These are phyloP conservation scores for Eledone cirrhosa DNA, from an alignment of 2,888 invertebrate genomes.

Conservation along the genomic window DNA sequence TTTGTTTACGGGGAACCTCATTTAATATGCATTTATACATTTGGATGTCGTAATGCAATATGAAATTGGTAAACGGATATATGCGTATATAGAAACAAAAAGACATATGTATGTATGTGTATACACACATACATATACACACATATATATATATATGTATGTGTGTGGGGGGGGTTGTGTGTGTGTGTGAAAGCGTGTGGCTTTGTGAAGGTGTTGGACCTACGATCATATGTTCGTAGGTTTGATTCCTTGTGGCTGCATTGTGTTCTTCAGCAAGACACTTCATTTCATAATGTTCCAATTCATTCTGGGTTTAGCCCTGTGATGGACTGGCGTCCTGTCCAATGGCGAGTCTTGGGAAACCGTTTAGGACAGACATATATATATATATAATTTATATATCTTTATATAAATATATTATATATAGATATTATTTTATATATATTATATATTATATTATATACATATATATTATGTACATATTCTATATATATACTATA, in stretches of 20 bases:
- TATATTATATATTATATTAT: too few relatives aligned
- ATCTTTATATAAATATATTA: neutral
- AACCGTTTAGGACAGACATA: too few relatives aligned
- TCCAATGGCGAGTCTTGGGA: too few relatives aligned
- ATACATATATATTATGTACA: too few relatives aligned
- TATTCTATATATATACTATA: too few relatives aligned
- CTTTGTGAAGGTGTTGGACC: too few relatives aligned
- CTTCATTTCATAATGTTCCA: too few relatives aligned
- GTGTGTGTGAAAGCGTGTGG: neutral
- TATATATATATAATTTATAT: neutral
- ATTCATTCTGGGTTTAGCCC: neutral
- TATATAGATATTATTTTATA: neutral
- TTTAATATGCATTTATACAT: too few relatives aligned
- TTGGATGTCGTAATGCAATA: neutral
- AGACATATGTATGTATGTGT: too few relatives aligned
- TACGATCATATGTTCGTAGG: too few relatives aligned
- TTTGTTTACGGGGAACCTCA: too few relatives aligned
- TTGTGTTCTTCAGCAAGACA: too few relatives aligned
- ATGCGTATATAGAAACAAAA: neutral
- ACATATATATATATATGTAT: neutral
- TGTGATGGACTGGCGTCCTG: neutral
- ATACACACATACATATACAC: neutral
- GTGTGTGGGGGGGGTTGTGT: neutral
- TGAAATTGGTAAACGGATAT: neutral
- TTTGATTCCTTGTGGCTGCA: neutral